Conservation (phyloP, 2,113 vertebrate genomes). For the Clupea harengus region DNA sequence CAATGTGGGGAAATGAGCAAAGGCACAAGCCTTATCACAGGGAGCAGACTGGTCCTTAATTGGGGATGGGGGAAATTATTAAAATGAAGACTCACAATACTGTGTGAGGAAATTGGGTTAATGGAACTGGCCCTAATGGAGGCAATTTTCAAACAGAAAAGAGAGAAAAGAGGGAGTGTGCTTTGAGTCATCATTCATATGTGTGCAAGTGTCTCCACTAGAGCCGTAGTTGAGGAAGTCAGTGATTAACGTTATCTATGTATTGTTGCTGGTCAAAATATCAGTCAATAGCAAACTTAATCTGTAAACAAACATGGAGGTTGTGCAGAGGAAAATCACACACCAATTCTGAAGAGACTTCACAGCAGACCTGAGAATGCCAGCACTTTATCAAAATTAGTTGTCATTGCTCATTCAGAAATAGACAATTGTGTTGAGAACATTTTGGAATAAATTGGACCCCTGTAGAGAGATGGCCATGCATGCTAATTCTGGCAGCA, state of each 20-base stretch:
- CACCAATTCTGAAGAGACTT: not conserved
- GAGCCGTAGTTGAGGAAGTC: not conserved
- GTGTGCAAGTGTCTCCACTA: not conserved
- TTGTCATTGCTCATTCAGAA: not conserved
- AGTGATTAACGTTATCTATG: not conserved
- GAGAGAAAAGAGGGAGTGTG: not conserved
- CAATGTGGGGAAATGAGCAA: not conserved
- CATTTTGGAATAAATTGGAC: not conserved
- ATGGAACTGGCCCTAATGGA: not conserved
- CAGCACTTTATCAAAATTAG: not conserved
- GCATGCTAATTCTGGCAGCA: not conserved
- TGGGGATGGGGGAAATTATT: not conserved
- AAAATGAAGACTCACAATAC: not conserved
- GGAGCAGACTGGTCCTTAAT: not conserved
- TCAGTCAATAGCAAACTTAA: not conserved
- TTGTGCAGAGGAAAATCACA: not conserved
- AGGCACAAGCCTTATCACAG: not conserved
- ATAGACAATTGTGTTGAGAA: constrained; percentile 4
- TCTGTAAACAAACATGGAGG: not conserved
- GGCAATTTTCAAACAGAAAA: not conserved
- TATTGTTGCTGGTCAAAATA: not conserved
- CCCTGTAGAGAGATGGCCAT: not conserved
- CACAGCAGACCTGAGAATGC: not conserved
- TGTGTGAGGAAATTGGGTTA: not conserved
- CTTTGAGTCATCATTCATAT: not conserved